These are phyloP conservation scores for Limnephilus lunatus DNA, from an alignment of 2,888 invertebrate species.

Conservation along the genomic window DNA sequence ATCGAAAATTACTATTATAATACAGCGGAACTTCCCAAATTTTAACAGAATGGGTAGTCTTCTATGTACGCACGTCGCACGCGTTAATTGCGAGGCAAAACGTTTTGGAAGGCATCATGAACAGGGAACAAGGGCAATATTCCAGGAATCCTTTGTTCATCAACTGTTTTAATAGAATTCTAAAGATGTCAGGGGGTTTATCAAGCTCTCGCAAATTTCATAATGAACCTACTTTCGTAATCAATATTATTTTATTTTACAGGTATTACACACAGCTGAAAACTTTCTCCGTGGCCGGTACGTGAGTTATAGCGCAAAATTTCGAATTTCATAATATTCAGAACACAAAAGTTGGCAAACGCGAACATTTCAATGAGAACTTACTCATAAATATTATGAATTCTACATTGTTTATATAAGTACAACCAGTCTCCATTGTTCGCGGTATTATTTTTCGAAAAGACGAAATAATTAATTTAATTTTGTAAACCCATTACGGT, in stretches of 20 bases:
- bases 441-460: conserved; percentile 39
- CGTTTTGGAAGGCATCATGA: neutral
- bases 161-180: neutral
- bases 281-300: too few species aligned
- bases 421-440: conserved; percentile 23
- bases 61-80: neutral
- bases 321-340: neutral
- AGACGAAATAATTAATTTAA: conserved; percentile 27
- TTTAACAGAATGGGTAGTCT: neutral
- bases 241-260: neutral
- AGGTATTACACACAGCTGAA: too few species aligned
- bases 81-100: neutral
- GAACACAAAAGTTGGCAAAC: neutral
- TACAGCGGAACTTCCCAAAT: neutral
- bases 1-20: conserved; percentile 2
- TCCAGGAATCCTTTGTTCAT: neutral
- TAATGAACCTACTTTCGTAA: neutral
- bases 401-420: conserved; percentile 17
- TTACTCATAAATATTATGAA: conserved; percentile 9
- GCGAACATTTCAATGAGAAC: neutral
- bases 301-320: neutral
- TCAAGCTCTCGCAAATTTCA: neutral
- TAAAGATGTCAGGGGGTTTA: neutral
- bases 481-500: conserved; percentile 51
- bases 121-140: neutral